Conservation (phyloP, 2,113 vertebrate species). For the Dipodomys stephensi region DNA sequence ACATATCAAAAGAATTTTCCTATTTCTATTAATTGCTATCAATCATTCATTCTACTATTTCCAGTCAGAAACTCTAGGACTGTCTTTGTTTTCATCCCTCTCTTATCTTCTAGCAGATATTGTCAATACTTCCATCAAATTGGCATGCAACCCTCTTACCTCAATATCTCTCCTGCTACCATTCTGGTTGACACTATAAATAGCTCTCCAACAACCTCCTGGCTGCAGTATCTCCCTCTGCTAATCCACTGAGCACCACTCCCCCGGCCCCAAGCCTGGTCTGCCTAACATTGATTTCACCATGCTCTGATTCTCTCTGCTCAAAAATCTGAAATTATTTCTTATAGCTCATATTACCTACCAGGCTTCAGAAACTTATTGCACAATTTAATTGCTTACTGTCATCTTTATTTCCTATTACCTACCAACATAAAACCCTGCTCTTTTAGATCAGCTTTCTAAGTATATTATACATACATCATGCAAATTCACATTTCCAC, state of each 20-base stretch:
- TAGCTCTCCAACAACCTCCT: neutral
- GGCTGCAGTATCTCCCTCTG: neutral
- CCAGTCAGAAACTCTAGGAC: neutral
- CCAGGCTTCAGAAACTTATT: neutral
- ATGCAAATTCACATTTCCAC: neutral
- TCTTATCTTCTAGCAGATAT: neutral
- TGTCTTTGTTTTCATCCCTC: neutral
- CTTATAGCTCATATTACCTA: neutral
- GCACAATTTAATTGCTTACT: neutral
- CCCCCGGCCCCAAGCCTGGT: too few relatives aligned
- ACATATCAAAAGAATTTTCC: neutral
- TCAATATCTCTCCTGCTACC: neutral
- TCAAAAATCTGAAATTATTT: neutral
- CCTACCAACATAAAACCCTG: neutral
- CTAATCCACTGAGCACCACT: neutral
- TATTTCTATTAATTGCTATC: neutral
- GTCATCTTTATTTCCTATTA: conserved; percentile 2
- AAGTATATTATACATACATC: neutral
- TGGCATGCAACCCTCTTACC: rapidly evolving
- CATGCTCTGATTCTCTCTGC: neutral
- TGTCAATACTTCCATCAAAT: neutral
- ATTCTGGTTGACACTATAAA: too few relatives aligned
- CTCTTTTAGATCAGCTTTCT: neutral
- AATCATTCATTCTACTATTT: neutral
- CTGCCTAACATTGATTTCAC: neutral